Evolutionary conservation across 2,888 invertebrate genomes (phyloP).

Genomic region (Drosophila melanosoma): DNA sequence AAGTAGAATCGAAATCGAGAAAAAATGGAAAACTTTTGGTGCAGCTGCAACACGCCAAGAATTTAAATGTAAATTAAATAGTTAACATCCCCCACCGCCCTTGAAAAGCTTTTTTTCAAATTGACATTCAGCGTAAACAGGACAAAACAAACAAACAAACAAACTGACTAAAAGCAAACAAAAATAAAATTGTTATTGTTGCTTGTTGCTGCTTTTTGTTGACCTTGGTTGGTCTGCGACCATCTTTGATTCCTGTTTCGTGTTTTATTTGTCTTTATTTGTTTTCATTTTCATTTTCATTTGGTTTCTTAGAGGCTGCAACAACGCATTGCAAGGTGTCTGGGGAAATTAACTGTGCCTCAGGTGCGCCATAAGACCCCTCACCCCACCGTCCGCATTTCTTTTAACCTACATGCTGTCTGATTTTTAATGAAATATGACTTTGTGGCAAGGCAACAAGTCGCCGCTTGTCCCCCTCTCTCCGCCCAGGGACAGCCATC

Average conservation of each 20-base stretch:
- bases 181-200: conserved; percentile 71
- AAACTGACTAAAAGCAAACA: conserved; percentile 63
- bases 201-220: conserved; percentile 25
- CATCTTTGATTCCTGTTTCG: conserved; percentile 20
- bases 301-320: conserved; percentile 35
- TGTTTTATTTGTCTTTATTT: conserved; percentile 30
- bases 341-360: conserved; percentile 74
- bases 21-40: conserved; percentile 19
- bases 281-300: conserved; percentile 44
- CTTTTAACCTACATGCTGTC: conserved; percentile 8
- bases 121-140: conserved; percentile 18
- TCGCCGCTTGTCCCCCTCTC: not conserved
- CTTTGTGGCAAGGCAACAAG: conserved; percentile 23
- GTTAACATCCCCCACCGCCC: not conserved
- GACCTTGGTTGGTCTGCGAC: conserved; percentile 34
- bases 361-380: conserved; percentile 47
- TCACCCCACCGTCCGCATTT: not conserved
- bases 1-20: not conserved
- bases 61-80: conserved; percentile 38
- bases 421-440: conserved; percentile 73
- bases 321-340: conserved; percentile 57
- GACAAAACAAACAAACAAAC: conserved; percentile 43
- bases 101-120: not conserved
- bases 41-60: conserved; percentile 50
- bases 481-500: conserved; percentile 25